These are phyloP conservation scores for Procapra przewalskii DNA, from an alignment of 2,113 vertebrate genomes.

Conservation along the genomic window DNA sequence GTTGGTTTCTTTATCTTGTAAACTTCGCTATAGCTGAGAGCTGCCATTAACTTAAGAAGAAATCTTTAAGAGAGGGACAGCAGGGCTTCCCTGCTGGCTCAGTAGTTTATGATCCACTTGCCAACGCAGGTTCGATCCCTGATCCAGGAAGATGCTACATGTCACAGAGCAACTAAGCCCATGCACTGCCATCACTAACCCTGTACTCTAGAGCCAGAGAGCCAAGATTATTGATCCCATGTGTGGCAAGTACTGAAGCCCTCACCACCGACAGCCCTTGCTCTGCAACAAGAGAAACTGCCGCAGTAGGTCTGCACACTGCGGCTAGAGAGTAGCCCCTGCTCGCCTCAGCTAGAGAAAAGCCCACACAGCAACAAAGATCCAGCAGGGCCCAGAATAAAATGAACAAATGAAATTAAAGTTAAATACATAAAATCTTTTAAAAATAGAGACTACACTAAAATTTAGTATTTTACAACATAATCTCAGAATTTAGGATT, in stretches of 20 bases:
- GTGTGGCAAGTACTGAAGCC: background rate
- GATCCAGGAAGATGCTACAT: background rate
- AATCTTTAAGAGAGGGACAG: background rate
- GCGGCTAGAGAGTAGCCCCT: background rate
- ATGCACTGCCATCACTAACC: background rate
- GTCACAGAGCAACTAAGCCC: background rate
- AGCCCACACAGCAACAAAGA: background rate
- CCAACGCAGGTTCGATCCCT: background rate
- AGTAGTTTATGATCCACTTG: background rate
- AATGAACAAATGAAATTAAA: background rate
- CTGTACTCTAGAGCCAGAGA: background rate
- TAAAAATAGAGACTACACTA: background rate
- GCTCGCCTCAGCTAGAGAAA: background rate
- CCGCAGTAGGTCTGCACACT: background rate
- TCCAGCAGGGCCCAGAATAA: background rate
- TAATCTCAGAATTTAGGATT: background rate
- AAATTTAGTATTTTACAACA: background rate
- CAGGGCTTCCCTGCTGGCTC: background rate
- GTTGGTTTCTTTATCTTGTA: background rate
- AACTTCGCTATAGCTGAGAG: background rate
- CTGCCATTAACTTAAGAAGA: background rate
- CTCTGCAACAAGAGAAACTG: background rate
- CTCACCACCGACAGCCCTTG: background rate
- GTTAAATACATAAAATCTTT: background rate
- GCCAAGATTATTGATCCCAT: background rate